A percentile compares a stretch with the other conserved stretches of the same genome.
Conservation (phyloP, 2,888 invertebrate genomes). For the Electrophaes corylata region DNA sequence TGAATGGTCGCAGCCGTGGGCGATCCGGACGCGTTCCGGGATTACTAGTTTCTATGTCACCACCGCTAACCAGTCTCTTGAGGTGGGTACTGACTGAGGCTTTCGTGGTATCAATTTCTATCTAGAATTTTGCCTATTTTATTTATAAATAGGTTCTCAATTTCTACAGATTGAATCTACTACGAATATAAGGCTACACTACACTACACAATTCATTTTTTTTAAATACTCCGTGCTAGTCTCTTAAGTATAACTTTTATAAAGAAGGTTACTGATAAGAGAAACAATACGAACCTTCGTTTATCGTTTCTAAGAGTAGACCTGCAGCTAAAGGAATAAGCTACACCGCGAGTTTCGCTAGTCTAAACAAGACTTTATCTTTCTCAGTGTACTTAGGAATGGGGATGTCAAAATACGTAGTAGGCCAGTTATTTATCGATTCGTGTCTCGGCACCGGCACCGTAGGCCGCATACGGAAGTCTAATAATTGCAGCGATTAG, state of each 20-base stretch:
- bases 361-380: conserved; percentile 3
- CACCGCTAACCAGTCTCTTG: conserved; percentile 47
- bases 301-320: too few species aligned
- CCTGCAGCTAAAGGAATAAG: too few species aligned
- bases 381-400: conserved; percentile 10
- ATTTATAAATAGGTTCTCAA: neutral
- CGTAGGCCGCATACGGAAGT: conserved; percentile 34
- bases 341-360: neutral
- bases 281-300: too few species aligned
- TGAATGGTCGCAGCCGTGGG: conserved; percentile 72
- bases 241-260: too few species aligned
- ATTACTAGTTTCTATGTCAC: conserved; percentile 64
- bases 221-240: too few species aligned
- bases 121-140: neutral
- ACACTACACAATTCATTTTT: too few species aligned
- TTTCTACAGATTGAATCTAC: neutral
- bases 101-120: conserved; percentile 7
- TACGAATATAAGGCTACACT: too few species aligned
- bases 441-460: neutral
- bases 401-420: conserved; percentile 36
- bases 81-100: conserved; percentile 12
- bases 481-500: conserved; percentile 26
- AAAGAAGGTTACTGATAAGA: too few species aligned
- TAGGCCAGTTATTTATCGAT: conserved; percentile 29
- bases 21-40: conserved; percentile 65